phyloP scores from a whole-genome alignment of 2,888 invertebrate species.

The Furcula furcula region DNA sequence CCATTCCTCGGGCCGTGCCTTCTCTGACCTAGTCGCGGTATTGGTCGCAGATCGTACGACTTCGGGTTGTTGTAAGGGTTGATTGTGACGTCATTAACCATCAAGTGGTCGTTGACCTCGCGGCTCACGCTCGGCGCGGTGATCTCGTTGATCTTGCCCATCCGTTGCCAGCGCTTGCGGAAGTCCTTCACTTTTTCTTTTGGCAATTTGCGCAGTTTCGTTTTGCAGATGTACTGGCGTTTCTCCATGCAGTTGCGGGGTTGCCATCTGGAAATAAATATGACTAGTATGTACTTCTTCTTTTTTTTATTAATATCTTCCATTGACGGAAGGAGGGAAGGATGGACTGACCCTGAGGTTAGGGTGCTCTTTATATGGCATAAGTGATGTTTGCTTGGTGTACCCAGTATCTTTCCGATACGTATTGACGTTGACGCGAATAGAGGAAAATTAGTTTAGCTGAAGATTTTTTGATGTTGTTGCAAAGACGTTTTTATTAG shows the following conservation, averaged over 20 bases:
- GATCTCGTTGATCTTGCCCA: slow-evolving; percentile 80
- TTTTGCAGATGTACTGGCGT: slow-evolving; percentile 87
- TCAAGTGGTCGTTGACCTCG: slow-evolving; percentile 57
- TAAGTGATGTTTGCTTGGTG: too few species aligned
- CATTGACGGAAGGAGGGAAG: too few species aligned
- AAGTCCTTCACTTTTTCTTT: slow-evolving; percentile 72
- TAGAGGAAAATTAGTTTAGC: too few species aligned
- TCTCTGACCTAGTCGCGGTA: slow-evolving; percentile 31
- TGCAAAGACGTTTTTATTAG: too few species aligned
- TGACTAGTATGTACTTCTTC: too few species aligned
- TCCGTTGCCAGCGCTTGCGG: slow-evolving; percentile 69
- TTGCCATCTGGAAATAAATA: slow-evolving; percentile 86
- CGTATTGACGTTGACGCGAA: too few species aligned
- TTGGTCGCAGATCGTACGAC: slow-evolving; percentile 60
- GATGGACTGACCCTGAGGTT: too few species aligned
- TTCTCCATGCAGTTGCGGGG: slow-evolving; percentile 83
- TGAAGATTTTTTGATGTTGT: too few species aligned
- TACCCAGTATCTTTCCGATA: too few species aligned
- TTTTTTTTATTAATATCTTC: too few species aligned
- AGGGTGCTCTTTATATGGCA: too few species aligned
- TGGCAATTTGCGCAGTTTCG: slow-evolving; percentile 76
- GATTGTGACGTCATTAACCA: slow-evolving; percentile 57
- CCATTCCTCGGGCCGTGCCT: slow-evolving; percentile 25
- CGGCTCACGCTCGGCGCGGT: slow-evolving; percentile 64
- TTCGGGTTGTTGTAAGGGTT: slow-evolving; percentile 59